Conservation (phyloP, 2,888 invertebrate species). For the Lasius fuliginosus region DNA sequence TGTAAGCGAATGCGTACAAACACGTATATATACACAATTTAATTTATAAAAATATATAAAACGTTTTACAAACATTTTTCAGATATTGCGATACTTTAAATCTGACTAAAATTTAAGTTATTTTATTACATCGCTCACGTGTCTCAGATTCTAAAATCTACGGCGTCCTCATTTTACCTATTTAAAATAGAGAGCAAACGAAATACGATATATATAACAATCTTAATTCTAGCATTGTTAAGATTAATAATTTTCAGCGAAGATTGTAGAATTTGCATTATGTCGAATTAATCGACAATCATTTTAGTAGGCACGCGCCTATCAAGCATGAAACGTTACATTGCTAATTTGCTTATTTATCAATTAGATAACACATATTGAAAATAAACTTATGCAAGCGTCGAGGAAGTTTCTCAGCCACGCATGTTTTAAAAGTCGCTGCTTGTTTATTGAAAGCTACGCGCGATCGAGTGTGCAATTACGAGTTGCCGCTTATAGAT, state of each 20-base stretch:
- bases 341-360: constrained; percentile 9
- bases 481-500: constrained; percentile 43
- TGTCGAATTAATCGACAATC: constrained; percentile 21
- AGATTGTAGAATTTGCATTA: neutral
- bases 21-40: neutral
- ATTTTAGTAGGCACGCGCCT: neutral
- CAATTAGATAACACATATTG: constrained; percentile 22
- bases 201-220: neutral
- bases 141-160: constrained; percentile 10
- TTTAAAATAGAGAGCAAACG: neutral
- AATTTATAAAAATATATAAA: neutral
- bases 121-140: neutral
- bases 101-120: neutral
- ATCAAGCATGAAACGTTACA: neutral
- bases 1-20: neutral
- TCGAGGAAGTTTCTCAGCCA: neutral
- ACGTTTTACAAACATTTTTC: neutral
- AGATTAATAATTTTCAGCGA: neutral
- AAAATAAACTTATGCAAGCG: neutral
- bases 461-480: constrained; percentile 33
- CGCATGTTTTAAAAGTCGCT: constrained; percentile 17
- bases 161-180: neutral
- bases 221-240: constrained; percentile 13
- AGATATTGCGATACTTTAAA: neutral
- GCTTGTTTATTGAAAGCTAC: constrained; percentile 25